Percentiles rank a stretch among this genome's conserved stretches.
Conservation (phyloP, 2,888 invertebrate species). For the Molorchus minor region DNA sequence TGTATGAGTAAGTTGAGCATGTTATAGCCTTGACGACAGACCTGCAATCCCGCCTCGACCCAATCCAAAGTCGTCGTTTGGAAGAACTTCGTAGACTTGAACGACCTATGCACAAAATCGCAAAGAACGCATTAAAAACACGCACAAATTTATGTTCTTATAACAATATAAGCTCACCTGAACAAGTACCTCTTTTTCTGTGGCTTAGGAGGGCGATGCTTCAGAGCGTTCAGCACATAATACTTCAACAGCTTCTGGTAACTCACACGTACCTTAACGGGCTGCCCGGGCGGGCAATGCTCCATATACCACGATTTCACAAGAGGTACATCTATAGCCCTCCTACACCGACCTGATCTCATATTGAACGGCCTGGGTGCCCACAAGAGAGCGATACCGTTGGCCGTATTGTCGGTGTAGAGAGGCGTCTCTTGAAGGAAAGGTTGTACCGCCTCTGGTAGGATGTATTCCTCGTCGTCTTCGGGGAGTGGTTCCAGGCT, state of each 20-base stretch:
- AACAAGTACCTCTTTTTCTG: conserved; percentile 98
- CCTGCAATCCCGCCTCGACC: conserved; percentile 99
- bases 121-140: conserved; percentile 51
- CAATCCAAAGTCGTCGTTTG: conserved; percentile 99
- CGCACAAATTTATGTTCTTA: no score
- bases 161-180: conserved; percentile 96
- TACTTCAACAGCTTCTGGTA: conserved; percentile 99
- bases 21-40: conserved; percentile 99
- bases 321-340: conserved; percentile 96
- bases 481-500: conserved; percentile 86
- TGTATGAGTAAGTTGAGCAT: conserved; percentile 99
- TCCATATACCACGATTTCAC: conserved; percentile 98
- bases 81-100: conserved; percentile 99
- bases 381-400: conserved; percentile 96
- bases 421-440: conserved; percentile 94
- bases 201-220: conserved; percentile 97
- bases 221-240: conserved; percentile 96
- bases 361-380: conserved; percentile 98
- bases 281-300: conserved; percentile 94
- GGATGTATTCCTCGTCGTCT: conserved; percentile 92
- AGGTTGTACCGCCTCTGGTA: conserved; percentile 91
- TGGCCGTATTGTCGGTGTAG: conserved; percentile 98
- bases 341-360: conserved; percentile 89
- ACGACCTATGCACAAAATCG: no score
- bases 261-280: conserved; percentile 98